These are phyloP conservation scores for Tetragnatha montana DNA, from an alignment of 2,888 invertebrate genomes.

Conservation along the genomic window DNA sequence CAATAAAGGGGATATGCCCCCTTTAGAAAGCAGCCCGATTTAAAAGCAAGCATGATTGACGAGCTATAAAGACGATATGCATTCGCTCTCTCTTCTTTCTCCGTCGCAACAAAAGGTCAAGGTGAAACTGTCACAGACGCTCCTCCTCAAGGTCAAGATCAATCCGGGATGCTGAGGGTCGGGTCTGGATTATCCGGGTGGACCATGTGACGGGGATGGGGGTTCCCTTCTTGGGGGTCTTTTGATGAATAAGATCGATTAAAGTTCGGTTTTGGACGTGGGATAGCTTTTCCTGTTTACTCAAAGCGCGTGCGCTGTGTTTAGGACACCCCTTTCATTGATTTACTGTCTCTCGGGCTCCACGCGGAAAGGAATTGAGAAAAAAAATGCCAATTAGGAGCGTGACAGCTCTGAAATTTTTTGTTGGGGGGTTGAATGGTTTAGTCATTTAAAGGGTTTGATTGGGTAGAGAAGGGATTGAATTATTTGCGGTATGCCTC, in stretches of 20 bases:
- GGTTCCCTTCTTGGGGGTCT: neutral
- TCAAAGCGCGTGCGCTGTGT: constrained; percentile 41
- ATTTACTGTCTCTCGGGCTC: constrained; percentile 50
- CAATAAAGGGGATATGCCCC: too few species aligned
- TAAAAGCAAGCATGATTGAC: neutral
- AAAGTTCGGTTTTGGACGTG: constrained; percentile 14
- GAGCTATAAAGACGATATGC: neutral
- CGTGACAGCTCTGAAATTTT: too few species aligned
- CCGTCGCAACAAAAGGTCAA: constrained; percentile 46
- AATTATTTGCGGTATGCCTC: too few species aligned
- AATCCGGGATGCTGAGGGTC: constrained; percentile 16
- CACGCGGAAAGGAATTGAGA: neutral
- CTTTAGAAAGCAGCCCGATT: too few species aligned
- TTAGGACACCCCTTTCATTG: constrained; percentile 54
- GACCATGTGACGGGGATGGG: neutral
- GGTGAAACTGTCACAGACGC: constrained; percentile 51
- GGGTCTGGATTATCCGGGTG: neutral
- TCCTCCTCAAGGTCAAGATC: constrained; percentile 41
- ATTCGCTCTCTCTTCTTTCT: constrained; percentile 10
- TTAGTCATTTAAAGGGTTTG: too few species aligned
- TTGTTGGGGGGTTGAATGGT: too few species aligned
- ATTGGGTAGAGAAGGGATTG: too few species aligned
- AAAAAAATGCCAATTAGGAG: constrained; percentile 17
- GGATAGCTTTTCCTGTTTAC: constrained; percentile 33
- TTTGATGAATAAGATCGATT: constrained; percentile 33